phyloP scores from a whole-genome alignment of 2,113 vertebrate species.

The Larimichthys crocea region DNA sequence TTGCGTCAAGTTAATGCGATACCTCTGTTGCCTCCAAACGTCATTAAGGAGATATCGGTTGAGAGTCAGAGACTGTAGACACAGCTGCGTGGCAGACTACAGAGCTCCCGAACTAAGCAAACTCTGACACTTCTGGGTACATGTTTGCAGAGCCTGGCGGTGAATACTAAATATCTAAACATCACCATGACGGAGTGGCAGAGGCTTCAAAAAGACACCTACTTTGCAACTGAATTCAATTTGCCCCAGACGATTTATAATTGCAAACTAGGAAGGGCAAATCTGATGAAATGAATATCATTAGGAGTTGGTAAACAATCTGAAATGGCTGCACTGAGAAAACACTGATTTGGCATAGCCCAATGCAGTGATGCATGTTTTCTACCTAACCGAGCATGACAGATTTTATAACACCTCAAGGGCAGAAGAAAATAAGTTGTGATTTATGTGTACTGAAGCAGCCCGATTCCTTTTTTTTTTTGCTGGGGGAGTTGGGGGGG shows the following conservation, averaged over 20 bases:
- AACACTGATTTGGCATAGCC: background rate
- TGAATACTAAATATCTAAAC: conserved; percentile 39
- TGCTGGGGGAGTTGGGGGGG: background rate
- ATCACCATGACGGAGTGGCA: conserved; percentile 8
- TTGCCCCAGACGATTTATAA: conserved; percentile 44
- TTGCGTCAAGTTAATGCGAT: background rate
- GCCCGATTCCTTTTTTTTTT: conserved; percentile 22
- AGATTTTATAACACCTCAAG: conserved; percentile 26
- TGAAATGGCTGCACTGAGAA: conserved; percentile 27
- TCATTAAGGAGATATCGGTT: conserved; percentile 20
- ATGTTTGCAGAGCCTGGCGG: conserved; percentile 55
- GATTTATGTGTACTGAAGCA: conserved; percentile 28
- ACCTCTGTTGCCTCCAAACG: conserved; percentile 11
- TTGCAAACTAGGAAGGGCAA: conserved; percentile 48
- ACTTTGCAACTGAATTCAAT: conserved; percentile 59
- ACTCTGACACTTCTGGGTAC: conserved; percentile 36
- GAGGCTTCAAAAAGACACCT: conserved; percentile 35
- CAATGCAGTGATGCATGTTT: background rate
- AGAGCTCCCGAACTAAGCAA: conserved; percentile 27
- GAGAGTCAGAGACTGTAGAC: conserved; percentile 25
- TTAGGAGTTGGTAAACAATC: conserved; percentile 53
- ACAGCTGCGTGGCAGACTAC: conserved; percentile 38
- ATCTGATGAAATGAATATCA: conserved; percentile 50
- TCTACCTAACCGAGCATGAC: conserved; percentile 4
- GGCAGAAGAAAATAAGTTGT: conserved; percentile 14